phyloP scores from a whole-genome alignment of 2,888 invertebrate genomes.

The Macrophya annulata region DNA sequence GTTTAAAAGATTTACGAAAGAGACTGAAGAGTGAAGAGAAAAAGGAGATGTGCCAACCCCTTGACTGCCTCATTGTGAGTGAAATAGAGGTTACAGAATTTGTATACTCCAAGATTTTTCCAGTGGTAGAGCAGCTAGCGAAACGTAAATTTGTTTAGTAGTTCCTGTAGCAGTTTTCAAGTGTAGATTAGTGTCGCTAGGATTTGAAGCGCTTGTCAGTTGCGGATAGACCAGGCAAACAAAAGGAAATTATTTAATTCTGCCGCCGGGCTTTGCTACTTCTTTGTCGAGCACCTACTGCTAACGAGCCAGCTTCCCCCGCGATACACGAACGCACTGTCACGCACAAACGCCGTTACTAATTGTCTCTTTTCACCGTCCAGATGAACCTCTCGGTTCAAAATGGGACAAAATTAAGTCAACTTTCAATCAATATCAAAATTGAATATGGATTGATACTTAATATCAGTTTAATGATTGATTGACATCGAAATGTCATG shows the following conservation, averaged over 20 bases:
- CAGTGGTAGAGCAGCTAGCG: slow-evolving; percentile 49
- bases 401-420: neutral
- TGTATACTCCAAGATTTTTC: slow-evolving; percentile 35
- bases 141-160: slow-evolving; percentile 49
- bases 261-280: slow-evolving; percentile 40
- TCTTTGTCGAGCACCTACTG: slow-evolving; percentile 42
- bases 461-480: neutral
- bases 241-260: slow-evolving; percentile 52
- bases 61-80: slow-evolving; percentile 12
- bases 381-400: neutral
- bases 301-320: slow-evolving; percentile 49
- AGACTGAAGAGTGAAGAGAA: neutral
- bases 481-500: neutral
- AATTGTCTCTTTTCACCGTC: slow-evolving; percentile 38
- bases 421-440: neutral
- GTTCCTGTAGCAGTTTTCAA: slow-evolving; percentile 30
- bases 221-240: slow-evolving; percentile 39
- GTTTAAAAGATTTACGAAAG: neutral
- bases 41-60: slow-evolving; percentile 1
- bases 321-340: slow-evolving; percentile 45
- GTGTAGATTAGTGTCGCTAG: slow-evolving; percentile 53
- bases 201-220: slow-evolving; percentile 49
- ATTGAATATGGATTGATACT: neutral
- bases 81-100: slow-evolving; percentile 17
- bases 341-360: slow-evolving; percentile 50